Base-by-base conservation (phyloP, 1,140 invertebrate genomes). In the Macrotrachela quadricornifera region DNA sequence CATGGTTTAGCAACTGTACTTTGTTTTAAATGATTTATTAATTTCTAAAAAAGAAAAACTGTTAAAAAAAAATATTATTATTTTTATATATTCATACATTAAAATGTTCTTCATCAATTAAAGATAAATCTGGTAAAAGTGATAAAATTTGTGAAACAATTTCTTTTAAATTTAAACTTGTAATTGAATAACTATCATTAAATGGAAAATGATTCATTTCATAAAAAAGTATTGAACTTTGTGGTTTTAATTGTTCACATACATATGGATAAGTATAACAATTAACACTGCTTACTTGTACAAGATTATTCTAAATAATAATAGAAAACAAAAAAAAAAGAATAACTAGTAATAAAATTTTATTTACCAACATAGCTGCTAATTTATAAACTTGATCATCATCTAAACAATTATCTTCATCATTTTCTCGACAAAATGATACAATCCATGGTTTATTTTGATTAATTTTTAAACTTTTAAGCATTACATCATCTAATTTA, bases 301-400 rank as follows among this genome's bases (percentile, higher is more conserved):
- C 69, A 21, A 79, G 60, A 42, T 74, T 73, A 59, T 74, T 70
- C 75, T 71, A 48, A n/a, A 18, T 41, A 16, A 47, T 9, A 54
- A 38, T 1, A 17, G 47, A 17, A 16, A 3, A 45, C 17, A 51
- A 16, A 2, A 17, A 0, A 16, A 4, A 51, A 48, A 17, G n/a
- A n/a, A n/a, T n/a, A n/a, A n/a, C n/a, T n/a, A n/a, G n/a, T n/a
- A n/a, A n/a, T n/a, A n/a, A n/a, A n/a, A 54, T 46, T 30, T 58
- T 54, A 69, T 69, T 71, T 69, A 80, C 78, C 69, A 80, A 69
- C 58, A 76, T 75, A 4, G 76, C 74, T 49, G 77, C 73, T 39
- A 80, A 60, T 70, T 78, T 79, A 13, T 72, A 63, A 55, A 67
- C 66, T n/a, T 74, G 74, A 50, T 73, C 65, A 12, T 61, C 58